A percentile compares a stretch with the other conserved stretches of the same genome.
Evolutionary conservation across 2,113 vertebrate genomes (phyloP).

Genomic region (Seriola rivoliana): DNA sequence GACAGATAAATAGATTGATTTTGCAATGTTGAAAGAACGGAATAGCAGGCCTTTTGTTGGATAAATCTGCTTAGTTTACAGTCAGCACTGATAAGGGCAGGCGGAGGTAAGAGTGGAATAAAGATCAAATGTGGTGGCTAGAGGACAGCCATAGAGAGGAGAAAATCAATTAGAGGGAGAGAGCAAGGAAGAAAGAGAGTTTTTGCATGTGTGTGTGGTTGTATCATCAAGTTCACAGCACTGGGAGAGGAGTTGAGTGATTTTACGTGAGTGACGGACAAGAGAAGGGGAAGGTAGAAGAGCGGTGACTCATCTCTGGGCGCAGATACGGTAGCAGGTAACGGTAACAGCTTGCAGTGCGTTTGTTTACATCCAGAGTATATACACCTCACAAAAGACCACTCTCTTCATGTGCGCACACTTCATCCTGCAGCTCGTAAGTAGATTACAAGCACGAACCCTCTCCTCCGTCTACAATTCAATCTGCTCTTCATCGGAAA

Average conservation of each 20-base stretch:
- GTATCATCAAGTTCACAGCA: conserved; percentile 65
- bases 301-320: conserved; percentile 54
- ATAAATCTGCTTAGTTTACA: conserved; percentile 55
- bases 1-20: conserved; percentile 12
- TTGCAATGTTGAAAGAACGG: background rate
- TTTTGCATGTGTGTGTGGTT: conserved; percentile 39
- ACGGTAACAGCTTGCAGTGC: conserved; percentile 7
- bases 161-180: conserved; percentile 69
- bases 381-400: conserved; percentile 11
- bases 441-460: conserved; percentile 25
- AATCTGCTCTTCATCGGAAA: conserved; percentile 3
- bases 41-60: conserved; percentile 17
- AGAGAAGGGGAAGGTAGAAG: conserved; percentile 18
- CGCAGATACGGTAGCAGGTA: conserved; percentile 41
- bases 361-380: conserved; percentile 14
- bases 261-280: conserved; percentile 58
- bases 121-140: conserved; percentile 60
- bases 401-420: conserved; percentile 1
- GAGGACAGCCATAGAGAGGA: conserved; percentile 48
- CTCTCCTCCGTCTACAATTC: background rate
- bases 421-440: conserved; percentile 29
- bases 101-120: conserved; percentile 32
- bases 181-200: background rate
- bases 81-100: conserved; percentile 43
- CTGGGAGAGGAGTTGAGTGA: conserved; percentile 42